Conservation (phyloP, 2,113 vertebrate genomes). For the Gobius niger region DNA sequence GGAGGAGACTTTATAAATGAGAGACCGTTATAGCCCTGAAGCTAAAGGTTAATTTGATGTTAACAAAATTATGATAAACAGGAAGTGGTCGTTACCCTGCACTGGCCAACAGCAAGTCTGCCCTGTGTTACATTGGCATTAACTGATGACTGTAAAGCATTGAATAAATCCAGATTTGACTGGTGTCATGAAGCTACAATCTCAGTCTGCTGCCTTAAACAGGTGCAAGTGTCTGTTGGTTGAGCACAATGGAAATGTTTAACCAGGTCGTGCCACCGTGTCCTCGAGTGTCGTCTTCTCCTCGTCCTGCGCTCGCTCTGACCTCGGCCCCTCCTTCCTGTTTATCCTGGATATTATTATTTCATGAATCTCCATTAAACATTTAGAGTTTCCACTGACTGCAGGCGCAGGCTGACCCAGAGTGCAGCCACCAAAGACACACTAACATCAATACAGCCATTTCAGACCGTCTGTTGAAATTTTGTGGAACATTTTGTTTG, state of each 20-base stretch:
- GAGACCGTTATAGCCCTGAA: too few species aligned
- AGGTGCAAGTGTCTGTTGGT: not conserved
- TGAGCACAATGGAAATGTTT: not conserved
- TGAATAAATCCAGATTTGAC: too few species aligned
- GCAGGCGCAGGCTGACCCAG: constrained; percentile 59
- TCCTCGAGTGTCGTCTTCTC: not conserved
- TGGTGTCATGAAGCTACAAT: too few species aligned
- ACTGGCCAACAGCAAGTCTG: too few species aligned
- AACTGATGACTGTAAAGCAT: too few species aligned
- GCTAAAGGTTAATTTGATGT: too few species aligned
- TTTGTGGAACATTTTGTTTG: too few species aligned
- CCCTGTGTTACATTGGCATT: too few species aligned
- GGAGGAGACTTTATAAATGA: too few species aligned
- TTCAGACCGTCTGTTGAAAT: too few species aligned
- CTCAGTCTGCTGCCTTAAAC: not conserved
- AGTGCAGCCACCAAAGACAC: constrained; percentile 28
- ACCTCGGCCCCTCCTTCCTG: not conserved
- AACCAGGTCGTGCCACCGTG: not conserved
- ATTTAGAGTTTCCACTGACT: constrained; percentile 78
- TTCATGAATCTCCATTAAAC: constrained; percentile 79
- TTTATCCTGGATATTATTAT: constrained; percentile 62
- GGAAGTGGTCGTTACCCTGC: too few species aligned
- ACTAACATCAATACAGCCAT: not conserved
- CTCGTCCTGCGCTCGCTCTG: not conserved
- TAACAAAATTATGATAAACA: too few species aligned